Conservation (phyloP, 2,113 vertebrate species). For the Alosa alosa region DNA sequence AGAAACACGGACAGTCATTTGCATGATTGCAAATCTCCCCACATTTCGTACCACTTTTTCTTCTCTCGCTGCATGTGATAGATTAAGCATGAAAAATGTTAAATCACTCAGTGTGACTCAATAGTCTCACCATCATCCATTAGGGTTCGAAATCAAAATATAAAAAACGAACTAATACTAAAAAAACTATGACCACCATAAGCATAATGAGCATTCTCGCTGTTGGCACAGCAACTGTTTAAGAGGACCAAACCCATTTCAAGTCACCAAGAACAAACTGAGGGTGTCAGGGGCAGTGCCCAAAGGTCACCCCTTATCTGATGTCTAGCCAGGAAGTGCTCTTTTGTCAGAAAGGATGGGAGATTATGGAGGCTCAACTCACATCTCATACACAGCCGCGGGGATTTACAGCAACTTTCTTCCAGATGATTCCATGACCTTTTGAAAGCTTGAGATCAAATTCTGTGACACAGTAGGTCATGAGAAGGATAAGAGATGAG, state of each 20-base stretch:
- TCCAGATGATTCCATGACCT: slow-evolving; percentile 43
- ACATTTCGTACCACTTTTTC: neutral
- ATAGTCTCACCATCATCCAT: neutral
- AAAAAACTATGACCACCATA: neutral
- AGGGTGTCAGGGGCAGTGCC: neutral
- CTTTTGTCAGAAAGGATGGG: slow-evolving; percentile 28
- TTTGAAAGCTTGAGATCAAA: slow-evolving; percentile 32
- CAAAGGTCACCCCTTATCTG: slow-evolving; percentile 32
- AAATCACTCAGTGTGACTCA: neutral
- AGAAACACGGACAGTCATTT: neutral
- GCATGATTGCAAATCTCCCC: neutral
- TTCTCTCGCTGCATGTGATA: neutral
- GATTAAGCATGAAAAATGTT: neutral
- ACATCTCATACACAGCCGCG: neutral
- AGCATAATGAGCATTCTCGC: neutral
- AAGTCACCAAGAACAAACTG: slow-evolving; percentile 5
- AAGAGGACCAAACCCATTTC: neutral
- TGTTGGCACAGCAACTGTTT: neutral
- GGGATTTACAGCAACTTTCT: slow-evolving; percentile 36
- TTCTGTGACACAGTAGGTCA: slow-evolving; percentile 28
- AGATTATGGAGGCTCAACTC: slow-evolving; percentile 30
- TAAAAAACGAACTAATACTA: neutral
- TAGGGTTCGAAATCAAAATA: neutral
- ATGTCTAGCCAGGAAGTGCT: slow-evolving; percentile 30
- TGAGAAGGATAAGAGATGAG: neutral